These are phyloP conservation scores for Micrastur ruficollis DNA, from an alignment of 2,797 vertebrate species.

Conservation along the genomic window DNA sequence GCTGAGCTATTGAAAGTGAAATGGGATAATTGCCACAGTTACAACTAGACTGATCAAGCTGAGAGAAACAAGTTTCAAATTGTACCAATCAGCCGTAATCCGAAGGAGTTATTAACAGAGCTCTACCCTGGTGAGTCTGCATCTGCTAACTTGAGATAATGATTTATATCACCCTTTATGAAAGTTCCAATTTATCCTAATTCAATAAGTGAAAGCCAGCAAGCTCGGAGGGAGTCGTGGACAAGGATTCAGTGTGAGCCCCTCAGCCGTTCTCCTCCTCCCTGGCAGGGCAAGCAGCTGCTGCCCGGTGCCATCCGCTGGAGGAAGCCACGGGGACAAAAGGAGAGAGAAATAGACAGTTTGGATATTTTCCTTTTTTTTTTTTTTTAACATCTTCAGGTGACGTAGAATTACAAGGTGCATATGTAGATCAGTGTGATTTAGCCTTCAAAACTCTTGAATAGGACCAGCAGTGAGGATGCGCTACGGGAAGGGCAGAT, in stretches of 20 bases:
- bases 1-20: slow-evolving; percentile 76
- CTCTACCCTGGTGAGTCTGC: slow-evolving; percentile 78
- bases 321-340: neutral
- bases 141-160: slow-evolving; percentile 83
- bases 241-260: neutral
- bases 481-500: neutral
- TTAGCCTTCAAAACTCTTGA: neutral
- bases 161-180: slow-evolving; percentile 82
- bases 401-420: neutral
- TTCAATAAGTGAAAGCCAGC: slow-evolving; percentile 76
- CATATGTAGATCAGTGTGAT: neutral
- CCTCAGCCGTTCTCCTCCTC: neutral
- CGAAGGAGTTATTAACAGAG: slow-evolving; percentile 80
- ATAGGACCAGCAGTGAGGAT: neutral
- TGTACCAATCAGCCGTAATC: slow-evolving; percentile 83
- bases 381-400: neutral
- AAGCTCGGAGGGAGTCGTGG: slow-evolving; percentile 17
- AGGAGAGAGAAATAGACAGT: neutral
- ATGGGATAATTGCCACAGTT: slow-evolving; percentile 81
- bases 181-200: slow-evolving; percentile 82
- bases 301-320: neutral
- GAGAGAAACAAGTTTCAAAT: slow-evolving; percentile 85
- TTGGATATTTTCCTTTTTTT: too few relatives aligned
- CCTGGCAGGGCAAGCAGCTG: neutral
- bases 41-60: slow-evolving; percentile 81